Base-by-base conservation (phyloP, 2,797 vertebrate genomes). In the Neosilurus hyrtlii region DNA sequence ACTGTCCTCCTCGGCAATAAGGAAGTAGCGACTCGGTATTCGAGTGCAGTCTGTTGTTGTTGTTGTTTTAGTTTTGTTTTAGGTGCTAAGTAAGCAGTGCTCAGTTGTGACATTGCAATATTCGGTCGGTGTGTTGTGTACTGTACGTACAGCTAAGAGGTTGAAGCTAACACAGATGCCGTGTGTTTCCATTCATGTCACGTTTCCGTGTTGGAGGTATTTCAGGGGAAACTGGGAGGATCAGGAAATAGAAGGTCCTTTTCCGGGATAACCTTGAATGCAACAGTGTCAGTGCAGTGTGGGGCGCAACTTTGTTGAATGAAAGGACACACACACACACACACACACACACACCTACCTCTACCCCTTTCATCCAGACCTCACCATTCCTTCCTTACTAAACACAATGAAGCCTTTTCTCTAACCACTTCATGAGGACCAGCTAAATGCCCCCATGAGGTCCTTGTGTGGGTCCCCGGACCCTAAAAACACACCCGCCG, bases 11-110 rank as follows among this genome's bases (percentile, higher is more conserved):
- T n/a, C n/a, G n/a, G 43, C 76, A 59, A 61, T 93, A 92, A 92
- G 94, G 94, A 94, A 94, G 93, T 94, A 90, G 83, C 82, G 71
- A 84, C 79, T 78, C n/a, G n/a, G n/a, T 57, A 26, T 37, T 66
- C 35, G 49, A 61, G 63, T 54, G 35, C 52, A 24, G 43, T 0
- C 2, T 74, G 54, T 20, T 74, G 1, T 1, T 57, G 26, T 59
- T 2, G 4, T 54, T 11, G 18, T 0, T 62, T 22, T 22, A 20
- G 10, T 56, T 54, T 56, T 15, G 4, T 4, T 70, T 49, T 24
- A 9, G 22, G 15, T 3, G 26, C 11, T 24, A 26, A 14, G 63
- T 43, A 71, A 51, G 6, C 18, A 78, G 56, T 56, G n/a, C 56
- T 26, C 82, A 26, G 67, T 72, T 83, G 82, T 79, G 82, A 71